Evolutionary conservation across 2,797 vertebrate genomes (phyloP).

Genomic region (Esox lucius): DNA sequence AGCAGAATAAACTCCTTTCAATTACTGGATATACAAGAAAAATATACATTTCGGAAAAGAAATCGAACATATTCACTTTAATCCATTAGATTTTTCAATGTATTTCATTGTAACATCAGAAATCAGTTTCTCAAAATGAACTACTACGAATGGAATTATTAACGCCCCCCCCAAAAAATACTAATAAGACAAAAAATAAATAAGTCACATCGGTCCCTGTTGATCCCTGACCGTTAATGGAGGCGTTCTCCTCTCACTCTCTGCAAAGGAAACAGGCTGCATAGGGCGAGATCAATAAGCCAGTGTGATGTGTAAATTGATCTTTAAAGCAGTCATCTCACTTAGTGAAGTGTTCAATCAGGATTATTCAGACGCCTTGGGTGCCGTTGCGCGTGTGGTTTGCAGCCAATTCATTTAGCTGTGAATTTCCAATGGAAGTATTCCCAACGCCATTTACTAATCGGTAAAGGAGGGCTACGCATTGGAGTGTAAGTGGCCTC

Average conservation of each 20-base stretch:
- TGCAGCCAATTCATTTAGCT: conserved; percentile 78
- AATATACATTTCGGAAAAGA: neutral
- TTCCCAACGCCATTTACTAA: conserved; percentile 72
- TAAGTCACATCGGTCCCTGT: conserved; percentile 20
- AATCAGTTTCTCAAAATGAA: neutral
- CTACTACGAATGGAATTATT: neutral
- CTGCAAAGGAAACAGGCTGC: conserved; percentile 67
- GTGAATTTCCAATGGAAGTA: conserved; percentile 78
- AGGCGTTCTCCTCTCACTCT: conserved; percentile 61
- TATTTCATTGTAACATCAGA: neutral
- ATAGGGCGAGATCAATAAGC: conserved; percentile 77
- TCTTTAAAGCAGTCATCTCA: conserved; percentile 60
- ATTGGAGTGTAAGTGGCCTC: conserved; percentile 7
- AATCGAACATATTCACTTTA: neutral
- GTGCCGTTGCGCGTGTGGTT: conserved; percentile 70
- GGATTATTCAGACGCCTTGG: conserved; percentile 75
- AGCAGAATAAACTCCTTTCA: neutral
- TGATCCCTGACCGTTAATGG: conserved; percentile 64
- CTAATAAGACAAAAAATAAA: conserved; percentile 31
- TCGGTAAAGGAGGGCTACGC: conserved; percentile 19
- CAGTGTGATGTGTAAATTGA: conserved; percentile 78
- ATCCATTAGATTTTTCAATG: neutral
- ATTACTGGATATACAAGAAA: neutral
- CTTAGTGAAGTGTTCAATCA: conserved; percentile 81
- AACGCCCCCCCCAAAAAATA: neutral